Evolutionary conservation across 2,113 vertebrate species (phyloP).

Genomic region (Larimichthys crocea): DNA sequence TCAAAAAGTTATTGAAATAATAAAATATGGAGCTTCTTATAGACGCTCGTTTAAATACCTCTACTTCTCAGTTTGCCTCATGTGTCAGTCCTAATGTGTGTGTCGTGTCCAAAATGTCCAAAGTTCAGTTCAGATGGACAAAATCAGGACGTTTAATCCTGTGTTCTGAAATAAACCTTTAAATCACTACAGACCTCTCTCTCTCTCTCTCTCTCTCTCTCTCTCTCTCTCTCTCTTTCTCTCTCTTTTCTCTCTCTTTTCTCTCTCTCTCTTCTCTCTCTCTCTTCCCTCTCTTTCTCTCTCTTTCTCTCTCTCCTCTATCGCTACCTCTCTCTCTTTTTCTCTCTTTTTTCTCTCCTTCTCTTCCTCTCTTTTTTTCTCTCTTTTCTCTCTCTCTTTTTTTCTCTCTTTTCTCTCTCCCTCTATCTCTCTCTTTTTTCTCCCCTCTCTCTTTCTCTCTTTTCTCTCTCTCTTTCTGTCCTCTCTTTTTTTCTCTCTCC

Average conservation of each 20-base stretch:
- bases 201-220: background rate
- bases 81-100: background rate
- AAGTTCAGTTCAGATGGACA: background rate
- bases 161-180: slow-evolving; percentile 58
- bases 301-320: background rate
- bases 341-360: background rate
- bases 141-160: slow-evolving; percentile 30
- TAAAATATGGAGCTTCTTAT: background rate
- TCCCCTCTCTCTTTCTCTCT: background rate
- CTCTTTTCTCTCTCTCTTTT: no score
- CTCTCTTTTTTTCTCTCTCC: background rate
- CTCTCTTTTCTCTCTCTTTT: background rate
- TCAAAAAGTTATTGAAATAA: background rate
- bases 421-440: background rate
- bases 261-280: background rate
- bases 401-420: background rate
- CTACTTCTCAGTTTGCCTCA: background rate
- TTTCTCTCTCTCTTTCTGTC: background rate
- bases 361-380: no score
- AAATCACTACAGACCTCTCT: slow-evolving; percentile 10
- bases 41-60: background rate
- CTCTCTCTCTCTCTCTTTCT: background rate
- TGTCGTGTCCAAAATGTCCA: background rate
- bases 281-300: background rate
- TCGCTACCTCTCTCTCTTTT: background rate